phyloP scores from a whole-genome alignment of 2,113 vertebrate species.

The Ancistrus triradiatus region DNA sequence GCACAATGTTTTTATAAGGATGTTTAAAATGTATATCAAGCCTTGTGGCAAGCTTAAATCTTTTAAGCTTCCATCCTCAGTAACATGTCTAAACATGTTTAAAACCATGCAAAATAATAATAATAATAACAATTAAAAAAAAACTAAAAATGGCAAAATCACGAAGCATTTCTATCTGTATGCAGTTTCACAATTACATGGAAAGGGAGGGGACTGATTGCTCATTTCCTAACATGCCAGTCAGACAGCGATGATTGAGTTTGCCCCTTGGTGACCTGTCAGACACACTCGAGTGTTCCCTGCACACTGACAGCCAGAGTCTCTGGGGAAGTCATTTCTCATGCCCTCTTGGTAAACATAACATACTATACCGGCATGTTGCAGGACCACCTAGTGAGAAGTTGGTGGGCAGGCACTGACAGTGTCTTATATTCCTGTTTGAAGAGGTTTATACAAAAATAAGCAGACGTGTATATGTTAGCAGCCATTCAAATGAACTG shows the following conservation, averaged over 20 bases:
- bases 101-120: no score
- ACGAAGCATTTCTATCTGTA: constrained; percentile 1
- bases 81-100: no score
- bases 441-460: constrained; percentile 55
- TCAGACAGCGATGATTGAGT: constrained; percentile 29
- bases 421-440: constrained; percentile 55
- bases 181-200: constrained; percentile 32
- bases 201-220: constrained; percentile 28
- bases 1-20: no score
- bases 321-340: constrained; percentile 63
- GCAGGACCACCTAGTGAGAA: constrained; percentile 65
- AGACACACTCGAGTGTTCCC: constrained; percentile 31
- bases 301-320: constrained; percentile 31
- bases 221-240: constrained; percentile 44
- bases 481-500: constrained; percentile 37
- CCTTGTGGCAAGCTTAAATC: no score
- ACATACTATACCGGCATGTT: constrained; percentile 59
- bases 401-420: constrained; percentile 37
- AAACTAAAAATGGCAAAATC: no score
- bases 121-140: no score
- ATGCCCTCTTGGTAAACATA: constrained; percentile 69
- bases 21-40: no score
- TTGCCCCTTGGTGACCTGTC: constrained; percentile 39
- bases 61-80: no score
- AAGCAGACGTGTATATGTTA: constrained; percentile 54